Base-by-base conservation (phyloP, 2,797 vertebrate genomes). In the Notolepis coatsorum region DNA sequence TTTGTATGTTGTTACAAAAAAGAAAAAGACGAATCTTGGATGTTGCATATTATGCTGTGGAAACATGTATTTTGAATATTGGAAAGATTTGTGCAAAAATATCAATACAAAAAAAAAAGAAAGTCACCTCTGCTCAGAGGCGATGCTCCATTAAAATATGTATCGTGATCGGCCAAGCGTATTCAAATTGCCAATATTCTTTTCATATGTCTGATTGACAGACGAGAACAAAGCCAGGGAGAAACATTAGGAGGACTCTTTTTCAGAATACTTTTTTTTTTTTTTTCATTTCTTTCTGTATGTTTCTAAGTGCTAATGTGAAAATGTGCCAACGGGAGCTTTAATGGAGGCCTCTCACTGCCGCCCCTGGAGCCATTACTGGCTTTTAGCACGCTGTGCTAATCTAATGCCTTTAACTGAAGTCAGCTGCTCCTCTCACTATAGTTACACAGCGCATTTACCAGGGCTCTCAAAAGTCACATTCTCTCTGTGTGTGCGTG, bases 391-490 rank as follows among this genome's bases (percentile, higher is more conserved):
- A 56, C 53, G 50, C 71, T 18, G 68, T 43, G 70, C 71, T 77
- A 79, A 86, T 84, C 71, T 81, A 87, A 84, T 75, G 56, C 78
- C 47, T 56, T 75, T 87, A 85, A 90, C 85, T 89, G 69, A 89
- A 80, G 82, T 88, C 83, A 81, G 82, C 82, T 86, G 85, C 83
- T 78, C 82, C 82, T 82, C 75, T 82, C 77, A 54, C n/a, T n/a
- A 35, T 75, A 80, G 75, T 81, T 62, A 55, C 39, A 20, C n/a
- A 2, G 33, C 65, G 57, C 75, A 84, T 75, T 37, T 78, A 80
- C 73, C 43, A 8, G 69, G 75, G 53, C 58, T 46, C 60, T 73
- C 27, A 48, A 64, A 73, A 61, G 50, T 61, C 28, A 46, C 41
- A 49, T 54, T 33, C 27, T 74, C 23, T 58, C 45, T 58, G 58